Conservation (phyloP, 2,888 invertebrate species). For the Hedychridium roseum region DNA sequence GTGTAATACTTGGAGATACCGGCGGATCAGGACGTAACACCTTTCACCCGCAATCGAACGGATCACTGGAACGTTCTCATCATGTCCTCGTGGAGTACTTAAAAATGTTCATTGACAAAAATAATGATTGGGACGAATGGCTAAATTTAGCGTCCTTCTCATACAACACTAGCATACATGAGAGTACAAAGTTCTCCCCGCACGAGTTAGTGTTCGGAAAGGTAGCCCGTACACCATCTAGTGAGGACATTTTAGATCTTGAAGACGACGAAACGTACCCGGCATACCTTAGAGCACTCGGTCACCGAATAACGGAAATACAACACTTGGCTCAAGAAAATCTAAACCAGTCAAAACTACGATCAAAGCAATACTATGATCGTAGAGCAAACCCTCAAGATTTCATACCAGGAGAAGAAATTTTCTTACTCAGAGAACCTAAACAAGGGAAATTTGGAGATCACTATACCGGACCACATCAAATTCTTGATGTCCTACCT, state of each 20-base stretch:
- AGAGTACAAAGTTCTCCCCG: not conserved
- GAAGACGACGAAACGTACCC: not conserved
- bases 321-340: not conserved
- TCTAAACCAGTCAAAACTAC: constrained; percentile 3
- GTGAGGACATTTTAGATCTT: not conserved
- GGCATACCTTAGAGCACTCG: not conserved
- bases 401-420: constrained; percentile 3
- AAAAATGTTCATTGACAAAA: not conserved
- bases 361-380: constrained; percentile 14
- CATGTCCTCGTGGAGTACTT: not conserved
- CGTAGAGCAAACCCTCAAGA: constrained; percentile 1
- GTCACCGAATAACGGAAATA: not conserved
- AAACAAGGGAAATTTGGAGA: constrained; percentile 6
- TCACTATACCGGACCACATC: constrained; percentile 11
- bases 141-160: not conserved
- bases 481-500: not conserved
- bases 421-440: constrained; percentile 8
- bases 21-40: too few species aligned
- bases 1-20: too few species aligned
- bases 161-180: too few species aligned
- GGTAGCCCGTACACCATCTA: not conserved
- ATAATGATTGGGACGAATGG: not conserved
- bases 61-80: too few species aligned
- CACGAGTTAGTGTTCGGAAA: not conserved
- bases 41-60: too few species aligned